These are phyloP conservation scores for Nemotelus pantherinus DNA, from an alignment of 2,888 invertebrate genomes.

Conservation along the genomic window DNA sequence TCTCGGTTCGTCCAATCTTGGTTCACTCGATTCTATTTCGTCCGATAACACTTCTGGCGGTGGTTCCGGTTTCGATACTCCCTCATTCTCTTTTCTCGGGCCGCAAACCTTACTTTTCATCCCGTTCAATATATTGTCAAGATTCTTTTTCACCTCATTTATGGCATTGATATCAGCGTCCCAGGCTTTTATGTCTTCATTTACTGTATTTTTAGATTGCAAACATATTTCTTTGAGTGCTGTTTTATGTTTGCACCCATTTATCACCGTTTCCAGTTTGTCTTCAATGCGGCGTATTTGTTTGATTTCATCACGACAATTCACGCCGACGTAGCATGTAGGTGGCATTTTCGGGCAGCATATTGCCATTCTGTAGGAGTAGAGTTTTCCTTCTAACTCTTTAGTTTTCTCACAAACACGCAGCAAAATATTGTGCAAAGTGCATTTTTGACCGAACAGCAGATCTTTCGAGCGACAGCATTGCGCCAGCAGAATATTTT, in stretches of 20 bases:
- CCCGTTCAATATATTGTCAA: background rate
- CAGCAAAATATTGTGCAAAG: conserved; percentile 5
- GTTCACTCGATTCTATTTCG: no score
- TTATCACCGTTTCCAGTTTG: background rate
- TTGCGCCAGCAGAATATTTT: background rate
- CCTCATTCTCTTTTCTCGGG: no score
- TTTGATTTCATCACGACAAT: conserved; percentile 12
- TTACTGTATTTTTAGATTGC: background rate
- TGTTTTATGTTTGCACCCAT: background rate
- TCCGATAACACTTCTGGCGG: no score
- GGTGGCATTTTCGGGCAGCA: conserved; percentile 15
- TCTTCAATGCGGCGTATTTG: background rate
- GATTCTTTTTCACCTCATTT: background rate
- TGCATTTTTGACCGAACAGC: background rate
- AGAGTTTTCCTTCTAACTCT: conserved; percentile 1
- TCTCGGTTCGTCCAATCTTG: no score
- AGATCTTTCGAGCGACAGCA: conserved; percentile 21
- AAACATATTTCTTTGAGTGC: background rate
- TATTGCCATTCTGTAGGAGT: conserved; percentile 11
- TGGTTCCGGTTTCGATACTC: no score
- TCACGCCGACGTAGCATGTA: background rate
- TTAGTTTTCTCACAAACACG: conserved; percentile 4
- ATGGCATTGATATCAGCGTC: background rate
- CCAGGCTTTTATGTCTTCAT: background rate
- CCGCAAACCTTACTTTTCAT: conserved; percentile 8